Evolutionary conservation across 2,797 vertebrate species (phyloP).

Genomic region (Microchirus variegatus): DNA sequence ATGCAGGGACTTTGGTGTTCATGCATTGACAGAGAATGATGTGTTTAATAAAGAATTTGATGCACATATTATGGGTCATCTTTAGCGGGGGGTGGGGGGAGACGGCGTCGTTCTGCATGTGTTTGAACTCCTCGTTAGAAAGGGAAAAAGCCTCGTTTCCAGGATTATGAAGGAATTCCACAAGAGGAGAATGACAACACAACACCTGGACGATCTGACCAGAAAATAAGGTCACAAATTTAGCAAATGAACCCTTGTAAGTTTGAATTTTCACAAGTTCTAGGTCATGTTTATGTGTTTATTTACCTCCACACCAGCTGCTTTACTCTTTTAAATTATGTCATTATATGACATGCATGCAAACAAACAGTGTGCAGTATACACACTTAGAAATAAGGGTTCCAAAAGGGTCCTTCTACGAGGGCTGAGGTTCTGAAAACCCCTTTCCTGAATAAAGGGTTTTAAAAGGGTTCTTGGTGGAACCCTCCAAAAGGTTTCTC

Average conservation of each 20-base stretch:
- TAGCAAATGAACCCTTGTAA: too few species aligned
- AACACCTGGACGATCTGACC: background rate
- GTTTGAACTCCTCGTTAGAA: slow-evolving; percentile 24
- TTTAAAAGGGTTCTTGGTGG: too few species aligned
- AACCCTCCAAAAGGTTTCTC: too few species aligned
- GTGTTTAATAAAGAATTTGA: slow-evolving; percentile 32
- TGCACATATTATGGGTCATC: slow-evolving; percentile 31
- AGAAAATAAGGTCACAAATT: background rate
- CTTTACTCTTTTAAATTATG: background rate
- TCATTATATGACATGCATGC: background rate
- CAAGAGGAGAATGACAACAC: background rate
- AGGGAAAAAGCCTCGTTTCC: slow-evolving; percentile 19
- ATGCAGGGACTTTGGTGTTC: slow-evolving; percentile 10
- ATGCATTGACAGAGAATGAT: slow-evolving; percentile 12
- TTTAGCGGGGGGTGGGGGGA: slow-evolving; percentile 18
- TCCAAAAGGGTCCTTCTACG: too few species aligned
- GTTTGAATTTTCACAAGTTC: too few species aligned
- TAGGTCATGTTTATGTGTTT: too few species aligned
- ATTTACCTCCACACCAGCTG: background rate
- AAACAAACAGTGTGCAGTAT: background rate
- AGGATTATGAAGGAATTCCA: background rate
- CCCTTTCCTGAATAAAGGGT: too few species aligned
- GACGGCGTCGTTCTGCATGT: slow-evolving; percentile 14
- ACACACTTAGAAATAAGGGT: too few species aligned
- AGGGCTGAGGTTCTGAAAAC: too few species aligned